These are phyloP conservation scores for Xyrauchen texanus DNA, from an alignment of 2,113 vertebrate species.

Conservation along the genomic window DNA sequence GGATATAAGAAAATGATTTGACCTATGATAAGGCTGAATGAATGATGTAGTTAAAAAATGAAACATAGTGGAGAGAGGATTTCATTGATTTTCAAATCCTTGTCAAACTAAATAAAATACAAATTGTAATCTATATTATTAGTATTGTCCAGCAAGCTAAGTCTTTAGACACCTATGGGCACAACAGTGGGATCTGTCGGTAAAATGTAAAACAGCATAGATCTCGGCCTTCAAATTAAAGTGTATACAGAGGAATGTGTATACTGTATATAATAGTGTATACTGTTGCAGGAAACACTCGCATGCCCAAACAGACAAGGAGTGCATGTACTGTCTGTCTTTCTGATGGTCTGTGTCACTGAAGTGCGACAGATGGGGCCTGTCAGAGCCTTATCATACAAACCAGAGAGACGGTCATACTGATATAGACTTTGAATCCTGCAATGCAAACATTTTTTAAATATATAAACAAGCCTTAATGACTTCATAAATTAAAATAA, in stretches of 20 bases:
- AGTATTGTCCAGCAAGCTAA: too few relatives aligned
- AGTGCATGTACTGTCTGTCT: slow-evolving; percentile 24
- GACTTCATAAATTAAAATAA: neutral
- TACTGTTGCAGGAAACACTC: slow-evolving; percentile 13
- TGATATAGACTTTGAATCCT: neutral
- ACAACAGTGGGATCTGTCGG: slow-evolving; percentile 26
- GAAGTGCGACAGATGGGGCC: slow-evolving; percentile 19
- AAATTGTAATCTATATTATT: too few relatives aligned
- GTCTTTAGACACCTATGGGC: too few relatives aligned
- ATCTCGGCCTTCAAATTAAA: neutral
- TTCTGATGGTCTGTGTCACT: slow-evolving; percentile 24
- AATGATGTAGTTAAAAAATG: too few relatives aligned
- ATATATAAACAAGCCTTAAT: neutral
- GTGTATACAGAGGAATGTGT: too few relatives aligned
- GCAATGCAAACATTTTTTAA: neutral
- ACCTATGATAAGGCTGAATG: too few relatives aligned
- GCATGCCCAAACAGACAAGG: slow-evolving; percentile 16
- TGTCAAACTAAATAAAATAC: too few relatives aligned
- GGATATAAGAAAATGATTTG: too few relatives aligned
- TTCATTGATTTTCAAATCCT: too few relatives aligned
- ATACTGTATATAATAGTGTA: too few relatives aligned
- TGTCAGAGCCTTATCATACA: slow-evolving; percentile 53
- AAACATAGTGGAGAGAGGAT: too few relatives aligned
- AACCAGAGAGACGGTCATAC: neutral
- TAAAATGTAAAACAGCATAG: neutral